A percentile compares a stretch with the other conserved stretches of the same genome.
Conservation (phyloP, 2,888 invertebrate species). For the Didymodactylos carnosus region DNA sequence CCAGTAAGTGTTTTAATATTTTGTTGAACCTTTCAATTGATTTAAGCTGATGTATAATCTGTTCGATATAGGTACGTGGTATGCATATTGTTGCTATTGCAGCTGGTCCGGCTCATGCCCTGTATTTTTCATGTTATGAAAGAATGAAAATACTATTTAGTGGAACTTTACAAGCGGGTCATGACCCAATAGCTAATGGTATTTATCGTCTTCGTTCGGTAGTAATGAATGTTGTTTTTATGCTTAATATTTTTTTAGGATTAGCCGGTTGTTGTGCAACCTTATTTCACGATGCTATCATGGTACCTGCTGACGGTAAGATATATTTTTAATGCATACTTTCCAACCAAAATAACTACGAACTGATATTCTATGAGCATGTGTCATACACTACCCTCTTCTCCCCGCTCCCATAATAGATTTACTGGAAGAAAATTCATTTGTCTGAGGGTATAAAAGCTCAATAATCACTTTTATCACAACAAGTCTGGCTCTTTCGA, state of each 20-base stretch:
- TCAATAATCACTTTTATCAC: too few relatives aligned
- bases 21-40: not conserved
- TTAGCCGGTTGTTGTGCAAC: slow-evolving; percentile 74
- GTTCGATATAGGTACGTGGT: slow-evolving; percentile 47
- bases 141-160: slow-evolving; percentile 47
- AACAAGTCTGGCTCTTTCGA: too few relatives aligned
- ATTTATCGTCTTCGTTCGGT: too few relatives aligned
- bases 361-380: too few relatives aligned
- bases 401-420: too few relatives aligned
- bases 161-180: not conserved
- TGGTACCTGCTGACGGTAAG: slow-evolving; percentile 82
- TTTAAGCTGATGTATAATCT: not conserved
- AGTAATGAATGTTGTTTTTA: too few relatives aligned
- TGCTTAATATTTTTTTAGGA: too few relatives aligned
- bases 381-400: too few relatives aligned
- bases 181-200: slow-evolving; percentile 22
- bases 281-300: slow-evolving; percentile 81
- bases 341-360: too few relatives aligned
- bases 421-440: too few relatives aligned
- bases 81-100: slow-evolving; percentile 69
- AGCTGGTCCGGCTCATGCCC: slow-evolving; percentile 91
- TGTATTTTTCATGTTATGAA: slow-evolving; percentile 95
- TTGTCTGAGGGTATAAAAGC: too few relatives aligned
- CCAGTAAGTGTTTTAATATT: slow-evolving; percentile 45
- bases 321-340: slow-evolving; percentile 36